phyloP scores from a whole-genome alignment of 2,888 invertebrate species.

The Cenopis cana region DNA sequence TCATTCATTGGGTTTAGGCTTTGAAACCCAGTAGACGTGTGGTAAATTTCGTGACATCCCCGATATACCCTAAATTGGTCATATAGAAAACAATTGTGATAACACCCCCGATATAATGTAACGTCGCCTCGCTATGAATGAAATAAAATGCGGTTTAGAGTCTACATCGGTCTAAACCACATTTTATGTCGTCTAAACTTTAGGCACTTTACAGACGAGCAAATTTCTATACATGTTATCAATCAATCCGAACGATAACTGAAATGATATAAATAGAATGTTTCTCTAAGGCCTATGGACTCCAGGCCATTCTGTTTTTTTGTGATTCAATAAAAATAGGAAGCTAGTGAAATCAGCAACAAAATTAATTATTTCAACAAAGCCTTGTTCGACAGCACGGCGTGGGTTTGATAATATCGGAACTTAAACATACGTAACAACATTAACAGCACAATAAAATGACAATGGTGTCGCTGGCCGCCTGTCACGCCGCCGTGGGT shows the following conservation, averaged over 20 bases:
- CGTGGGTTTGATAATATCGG: slow-evolving; percentile 14
- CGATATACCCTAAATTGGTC: not conserved
- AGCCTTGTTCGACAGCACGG: not conserved
- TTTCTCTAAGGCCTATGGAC: no score
- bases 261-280: no score
- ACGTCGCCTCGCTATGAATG: not conserved
- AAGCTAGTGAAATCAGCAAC: not conserved
- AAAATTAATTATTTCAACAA: slow-evolving; percentile 4
- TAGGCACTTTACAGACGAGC: no score
- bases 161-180: no score
- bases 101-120: not conserved
- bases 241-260: no score
- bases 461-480: not conserved
- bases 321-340: no score
- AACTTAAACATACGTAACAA: slow-evolving; percentile 18
- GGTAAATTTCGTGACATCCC: not conserved
- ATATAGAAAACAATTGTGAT: not conserved
- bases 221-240: no score
- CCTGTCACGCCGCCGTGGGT: slow-evolving; percentile 10
- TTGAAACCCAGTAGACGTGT: not conserved
- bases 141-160: no score
- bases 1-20: no score
- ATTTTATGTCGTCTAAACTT: no score
- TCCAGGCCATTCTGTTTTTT: no score
- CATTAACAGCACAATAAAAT: slow-evolving; percentile 11